These are phyloP conservation scores for Monochamus saltuarius DNA, from an alignment of 1,140 invertebrate species.

Conservation along the genomic window DNA sequence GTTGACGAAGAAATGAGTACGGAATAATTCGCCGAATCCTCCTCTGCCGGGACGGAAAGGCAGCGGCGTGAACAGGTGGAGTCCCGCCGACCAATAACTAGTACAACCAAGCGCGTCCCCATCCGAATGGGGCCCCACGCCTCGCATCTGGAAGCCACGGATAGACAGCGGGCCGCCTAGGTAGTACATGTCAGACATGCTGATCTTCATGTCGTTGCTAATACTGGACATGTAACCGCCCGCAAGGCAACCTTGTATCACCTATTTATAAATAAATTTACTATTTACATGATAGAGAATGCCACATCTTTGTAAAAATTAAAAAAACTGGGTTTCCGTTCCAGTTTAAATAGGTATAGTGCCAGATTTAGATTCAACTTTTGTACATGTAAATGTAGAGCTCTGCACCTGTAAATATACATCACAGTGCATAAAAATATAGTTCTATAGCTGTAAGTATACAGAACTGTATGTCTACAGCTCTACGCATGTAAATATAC, in stretches of 20 bases:
- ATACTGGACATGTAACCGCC: slow-evolving; percentile 69
- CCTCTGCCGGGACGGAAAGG: slow-evolving; percentile 77
- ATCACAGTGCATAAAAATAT: too few relatives aligned
- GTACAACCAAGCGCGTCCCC: slow-evolving; percentile 63
- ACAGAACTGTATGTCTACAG: too few relatives aligned
- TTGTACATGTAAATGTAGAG: too few relatives aligned
- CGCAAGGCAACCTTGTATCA: slow-evolving; percentile 71
- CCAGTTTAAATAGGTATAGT: too few relatives aligned
- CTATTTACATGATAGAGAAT: too few relatives aligned
- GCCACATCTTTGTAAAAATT: too few relatives aligned
- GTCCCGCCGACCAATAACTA: slow-evolving; percentile 76
- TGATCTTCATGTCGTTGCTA: slow-evolving; percentile 62
- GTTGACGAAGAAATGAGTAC: slow-evolving; percentile 82
- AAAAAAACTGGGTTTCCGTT: too few relatives aligned
- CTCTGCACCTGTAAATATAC: too few relatives aligned
- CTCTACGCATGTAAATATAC: too few relatives aligned
- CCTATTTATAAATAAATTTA: slow-evolving; percentile 59
- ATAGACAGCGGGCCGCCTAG: slow-evolving; percentile 83
- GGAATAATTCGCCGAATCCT: slow-evolving; percentile 76
- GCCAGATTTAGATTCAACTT: too few relatives aligned
- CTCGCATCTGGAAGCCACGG: slow-evolving; percentile 79
- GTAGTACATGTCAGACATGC: slow-evolving; percentile 79
- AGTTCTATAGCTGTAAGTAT: too few relatives aligned
- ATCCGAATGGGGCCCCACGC: slow-evolving; percentile 77
- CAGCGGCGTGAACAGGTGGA: slow-evolving; percentile 82